Evolutionary conservation across 2,888 invertebrate species (phyloP).

Genomic region (Rotaria magnacalcarata): DNA sequence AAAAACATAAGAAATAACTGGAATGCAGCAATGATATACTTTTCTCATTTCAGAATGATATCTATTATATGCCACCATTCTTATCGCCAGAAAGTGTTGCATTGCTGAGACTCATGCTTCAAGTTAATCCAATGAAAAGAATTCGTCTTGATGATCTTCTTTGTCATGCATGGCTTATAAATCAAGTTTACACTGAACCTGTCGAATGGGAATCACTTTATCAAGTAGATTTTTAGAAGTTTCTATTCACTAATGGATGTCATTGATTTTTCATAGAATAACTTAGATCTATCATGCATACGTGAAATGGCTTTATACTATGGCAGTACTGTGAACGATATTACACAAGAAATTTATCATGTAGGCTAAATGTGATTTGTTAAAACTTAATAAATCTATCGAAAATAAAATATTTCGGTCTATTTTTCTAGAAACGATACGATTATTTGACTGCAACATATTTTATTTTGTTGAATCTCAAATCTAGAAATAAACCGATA

Average conservation of each 20-base stretch:
- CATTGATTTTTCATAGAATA: background rate
- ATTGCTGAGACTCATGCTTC: constrained; percentile 61
- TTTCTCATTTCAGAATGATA: constrained; percentile 64
- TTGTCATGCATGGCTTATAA: constrained; percentile 64
- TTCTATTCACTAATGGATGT: background rate
- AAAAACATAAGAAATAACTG: constrained; percentile 60
- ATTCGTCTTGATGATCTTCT: constrained; percentile 68
- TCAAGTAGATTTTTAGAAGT: constrained; percentile 51
- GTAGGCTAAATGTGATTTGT: background rate
- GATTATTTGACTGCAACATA: constrained; percentile 74
- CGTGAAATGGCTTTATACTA: constrained; percentile 11
- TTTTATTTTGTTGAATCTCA: constrained; percentile 66
- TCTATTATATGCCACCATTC: constrained; percentile 70
- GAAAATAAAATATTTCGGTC: background rate
- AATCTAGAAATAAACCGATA: constrained; percentile 64
- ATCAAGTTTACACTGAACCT: constrained; percentile 53
- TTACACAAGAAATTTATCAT: background rate
- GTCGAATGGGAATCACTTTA: constrained; percentile 60
- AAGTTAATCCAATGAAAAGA: constrained; percentile 69
- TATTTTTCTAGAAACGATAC: constrained; percentile 64
- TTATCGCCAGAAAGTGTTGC: constrained; percentile 66
- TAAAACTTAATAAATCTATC: background rate
- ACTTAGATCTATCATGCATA: background rate
- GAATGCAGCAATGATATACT: constrained; percentile 47
- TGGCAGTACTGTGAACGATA: background rate